These are phyloP conservation scores for Stramonita haemastoma DNA, from an alignment of 2,888 invertebrate species.

Conservation along the genomic window DNA sequence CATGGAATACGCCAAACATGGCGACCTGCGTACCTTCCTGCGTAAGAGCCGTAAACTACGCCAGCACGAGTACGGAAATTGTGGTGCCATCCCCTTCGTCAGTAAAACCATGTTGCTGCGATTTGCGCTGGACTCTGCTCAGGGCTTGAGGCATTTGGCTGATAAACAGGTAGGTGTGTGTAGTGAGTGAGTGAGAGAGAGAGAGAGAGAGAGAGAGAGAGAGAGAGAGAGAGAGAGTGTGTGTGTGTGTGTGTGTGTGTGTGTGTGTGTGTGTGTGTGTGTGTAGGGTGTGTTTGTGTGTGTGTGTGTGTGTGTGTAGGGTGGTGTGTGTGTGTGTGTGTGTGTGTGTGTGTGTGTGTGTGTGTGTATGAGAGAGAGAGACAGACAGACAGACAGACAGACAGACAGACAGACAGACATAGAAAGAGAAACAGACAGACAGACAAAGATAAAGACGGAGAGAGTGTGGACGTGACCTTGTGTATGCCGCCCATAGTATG, in stretches of 20 bases:
- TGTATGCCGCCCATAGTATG: too few relatives aligned
- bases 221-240: too few relatives aligned
- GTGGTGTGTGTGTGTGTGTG: too few relatives aligned
- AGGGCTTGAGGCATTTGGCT: conserved; percentile 66
- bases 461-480: too few relatives aligned
- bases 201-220: neutral
- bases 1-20: conserved; percentile 70
- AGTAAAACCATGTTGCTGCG: conserved; percentile 61
- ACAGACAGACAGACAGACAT: too few relatives aligned
- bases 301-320: too few relatives aligned
- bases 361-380: too few relatives aligned
- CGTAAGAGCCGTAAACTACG: conserved; percentile 65
- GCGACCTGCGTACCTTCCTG: conserved; percentile 68
- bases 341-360: too few relatives aligned
- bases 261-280: neutral
- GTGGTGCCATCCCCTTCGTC: conserved; percentile 45
- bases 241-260: neutral
- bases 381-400: too few relatives aligned
- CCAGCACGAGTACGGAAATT: conserved; percentile 64
- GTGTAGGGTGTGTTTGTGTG: too few relatives aligned
- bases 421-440: too few relatives aligned
- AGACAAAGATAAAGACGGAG: too few relatives aligned
- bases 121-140: conserved; percentile 65
- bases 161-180: conserved; percentile 64
- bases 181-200: neutral